A percentile compares a stretch with the other conserved stretches of the same genome.
Evolutionary conservation across 2,113 vertebrate species (phyloP).

Genomic region (Dipodomys ordii): DNA sequence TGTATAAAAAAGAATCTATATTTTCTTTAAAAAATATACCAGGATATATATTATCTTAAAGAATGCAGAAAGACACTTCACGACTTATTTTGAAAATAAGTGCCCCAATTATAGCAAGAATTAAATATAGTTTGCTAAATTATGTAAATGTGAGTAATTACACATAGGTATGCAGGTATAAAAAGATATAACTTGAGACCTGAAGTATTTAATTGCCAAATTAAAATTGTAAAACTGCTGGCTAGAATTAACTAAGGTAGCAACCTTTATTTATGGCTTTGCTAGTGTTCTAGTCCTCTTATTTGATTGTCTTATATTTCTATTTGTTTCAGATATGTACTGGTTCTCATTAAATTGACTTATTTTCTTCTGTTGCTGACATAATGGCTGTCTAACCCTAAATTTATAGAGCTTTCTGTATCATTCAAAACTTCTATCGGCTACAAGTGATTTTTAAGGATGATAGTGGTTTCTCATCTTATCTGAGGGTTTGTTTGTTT

Average conservation of each 20-base stretch:
- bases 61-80: not conserved
- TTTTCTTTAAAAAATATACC: not conserved
- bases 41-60: conserved; percentile 4
- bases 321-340: not conserved
- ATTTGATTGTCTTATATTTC: not conserved
- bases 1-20: not conserved
- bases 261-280: not conserved
- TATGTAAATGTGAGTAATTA: not conserved
- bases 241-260: not conserved
- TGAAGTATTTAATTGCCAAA: not conserved
- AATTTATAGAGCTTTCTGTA: not conserved
- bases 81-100: conserved; percentile 46
- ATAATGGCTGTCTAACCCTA: not conserved
- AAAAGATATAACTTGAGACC: not conserved
- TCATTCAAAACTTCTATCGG: not conserved
- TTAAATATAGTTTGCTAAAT: not conserved
- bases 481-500: not conserved
- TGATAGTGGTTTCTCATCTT: not conserved
- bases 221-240: not conserved
- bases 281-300: not conserved
- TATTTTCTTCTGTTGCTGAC: not conserved
- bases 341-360: not conserved
- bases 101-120: not conserved
- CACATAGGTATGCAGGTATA: not conserved
- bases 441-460: not conserved